Conservation (phyloP, 92 coral and sea anemone genomes). For the Diadumene lineata region DNA sequence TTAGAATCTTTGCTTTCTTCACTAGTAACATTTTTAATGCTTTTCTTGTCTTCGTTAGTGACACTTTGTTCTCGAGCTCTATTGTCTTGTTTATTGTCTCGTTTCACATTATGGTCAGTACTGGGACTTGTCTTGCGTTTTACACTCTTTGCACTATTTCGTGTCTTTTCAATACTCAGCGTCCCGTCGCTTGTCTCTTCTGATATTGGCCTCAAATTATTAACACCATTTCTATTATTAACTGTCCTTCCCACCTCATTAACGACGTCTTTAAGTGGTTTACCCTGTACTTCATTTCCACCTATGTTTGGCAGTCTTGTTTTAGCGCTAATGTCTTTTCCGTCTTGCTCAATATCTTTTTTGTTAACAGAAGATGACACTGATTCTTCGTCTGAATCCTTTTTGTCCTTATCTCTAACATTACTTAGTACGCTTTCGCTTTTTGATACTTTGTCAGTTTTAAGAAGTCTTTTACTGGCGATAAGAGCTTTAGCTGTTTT, state of each 20-base stretch:
- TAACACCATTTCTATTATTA: background rate
- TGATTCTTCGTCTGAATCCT: background rate
- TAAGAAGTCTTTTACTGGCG: background rate
- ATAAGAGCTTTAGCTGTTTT: background rate
- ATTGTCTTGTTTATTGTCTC: background rate
- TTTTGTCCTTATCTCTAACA: background rate
- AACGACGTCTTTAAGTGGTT: background rate
- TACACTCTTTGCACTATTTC: conserved; percentile 1
- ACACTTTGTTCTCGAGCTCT: no score
- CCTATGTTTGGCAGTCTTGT: background rate
- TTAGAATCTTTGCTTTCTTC: background rate
- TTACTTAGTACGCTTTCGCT: background rate
- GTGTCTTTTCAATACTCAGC: background rate
- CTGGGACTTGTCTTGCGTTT: background rate
- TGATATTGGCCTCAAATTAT: conserved; percentile 6
- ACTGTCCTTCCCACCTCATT: background rate
- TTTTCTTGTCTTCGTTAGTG: no score
- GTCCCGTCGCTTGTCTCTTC: background rate
- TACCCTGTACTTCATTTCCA: background rate
- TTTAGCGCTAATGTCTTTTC: background rate
- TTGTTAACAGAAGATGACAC: background rate
- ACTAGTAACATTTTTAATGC: no score
- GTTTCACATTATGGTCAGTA: background rate
- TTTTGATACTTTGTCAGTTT: background rate
- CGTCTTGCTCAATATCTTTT: background rate